These are phyloP conservation scores for Drosophila pullipes DNA, from an alignment of 2,888 invertebrate species.

Conservation along the genomic window DNA sequence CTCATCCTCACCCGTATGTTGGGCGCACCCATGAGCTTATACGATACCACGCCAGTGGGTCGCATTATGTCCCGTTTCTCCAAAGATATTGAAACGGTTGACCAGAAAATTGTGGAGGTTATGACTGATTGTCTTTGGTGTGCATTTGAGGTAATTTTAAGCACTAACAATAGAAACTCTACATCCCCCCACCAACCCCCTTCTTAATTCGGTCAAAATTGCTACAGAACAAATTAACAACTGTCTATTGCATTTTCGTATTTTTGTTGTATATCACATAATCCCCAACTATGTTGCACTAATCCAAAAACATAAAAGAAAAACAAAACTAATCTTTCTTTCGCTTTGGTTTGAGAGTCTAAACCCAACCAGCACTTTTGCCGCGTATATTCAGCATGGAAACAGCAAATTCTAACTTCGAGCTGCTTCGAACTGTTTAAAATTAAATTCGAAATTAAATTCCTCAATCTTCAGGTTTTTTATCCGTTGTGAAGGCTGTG, in stretches of 20 bases:
- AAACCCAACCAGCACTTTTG: constrained; percentile 12
- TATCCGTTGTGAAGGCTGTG: constrained; percentile 89
- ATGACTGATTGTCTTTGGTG: constrained; percentile 87
- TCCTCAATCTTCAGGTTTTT: constrained; percentile 87
- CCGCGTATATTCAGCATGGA: constrained; percentile 13
- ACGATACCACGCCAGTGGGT: constrained; percentile 88
- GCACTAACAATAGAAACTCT: constrained; percentile 1
- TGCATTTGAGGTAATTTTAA: constrained; percentile 86
- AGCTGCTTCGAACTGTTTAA: not conserved
- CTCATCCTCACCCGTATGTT: constrained; percentile 86
- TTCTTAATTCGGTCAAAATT: not conserved
- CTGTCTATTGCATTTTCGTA: not conserved
- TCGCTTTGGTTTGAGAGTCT: constrained; percentile 36
- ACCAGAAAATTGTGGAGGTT: constrained; percentile 85
- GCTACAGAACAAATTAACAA: constrained; percentile 12
- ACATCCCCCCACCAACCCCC: too few species aligned
- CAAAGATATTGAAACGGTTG: constrained; percentile 86
- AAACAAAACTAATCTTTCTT: not conserved
- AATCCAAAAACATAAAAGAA: constrained; percentile 5
- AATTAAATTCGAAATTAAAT: not conserved
- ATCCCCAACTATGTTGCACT: constrained; percentile 11
- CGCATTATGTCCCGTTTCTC: constrained; percentile 87
- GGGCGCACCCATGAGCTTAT: constrained; percentile 87
- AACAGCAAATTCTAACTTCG: not conserved
- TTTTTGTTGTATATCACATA: constrained; percentile 8